Evolutionary conservation across 2,888 invertebrate species (phyloP).

Genomic region (Volucella zonaria): DNA sequence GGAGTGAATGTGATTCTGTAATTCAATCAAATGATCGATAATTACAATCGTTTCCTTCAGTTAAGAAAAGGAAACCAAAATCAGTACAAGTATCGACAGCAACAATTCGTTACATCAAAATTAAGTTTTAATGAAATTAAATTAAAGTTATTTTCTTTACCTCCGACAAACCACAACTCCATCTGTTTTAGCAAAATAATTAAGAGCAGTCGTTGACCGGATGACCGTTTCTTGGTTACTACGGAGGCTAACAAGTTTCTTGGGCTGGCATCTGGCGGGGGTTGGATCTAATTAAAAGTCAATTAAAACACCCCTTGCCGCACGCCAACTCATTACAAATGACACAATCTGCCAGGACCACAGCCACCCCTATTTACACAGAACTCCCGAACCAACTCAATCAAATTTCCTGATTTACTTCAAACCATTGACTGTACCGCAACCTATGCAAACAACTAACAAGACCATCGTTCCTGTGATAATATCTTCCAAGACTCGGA

Average conservation of each 20-base stretch:
- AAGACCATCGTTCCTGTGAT: constrained; percentile 29
- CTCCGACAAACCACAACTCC: neutral
- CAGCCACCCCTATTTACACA: neutral
- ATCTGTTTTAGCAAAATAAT: neutral
- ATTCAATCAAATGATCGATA: neutral
- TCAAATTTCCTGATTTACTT: constrained; percentile 36
- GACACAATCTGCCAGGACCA: neutral
- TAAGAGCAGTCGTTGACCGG: neutral
- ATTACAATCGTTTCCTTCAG: constrained; percentile 2
- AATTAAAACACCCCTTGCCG: constrained; percentile 69
- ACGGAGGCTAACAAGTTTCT: constrained; percentile 45
- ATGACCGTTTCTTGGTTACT: constrained; percentile 17
- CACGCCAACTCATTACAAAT: constrained; percentile 69
- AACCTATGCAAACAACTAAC: neutral
- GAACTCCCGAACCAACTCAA: constrained; percentile 6
- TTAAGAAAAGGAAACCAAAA: neutral
- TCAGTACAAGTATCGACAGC: neutral
- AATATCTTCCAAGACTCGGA: constrained; percentile 25
- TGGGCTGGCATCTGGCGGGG: constrained; percentile 25
- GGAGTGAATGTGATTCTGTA: no score
- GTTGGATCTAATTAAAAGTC: constrained; percentile 69
- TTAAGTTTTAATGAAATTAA: constrained; percentile 47
- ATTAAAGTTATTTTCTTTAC: neutral
- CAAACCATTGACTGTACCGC: constrained; percentile 11
- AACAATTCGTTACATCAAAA: constrained; percentile 22